Evolutionary conservation across 2,113 vertebrate genomes (phyloP).

Genomic region (Phaethornis superciliosus): DNA sequence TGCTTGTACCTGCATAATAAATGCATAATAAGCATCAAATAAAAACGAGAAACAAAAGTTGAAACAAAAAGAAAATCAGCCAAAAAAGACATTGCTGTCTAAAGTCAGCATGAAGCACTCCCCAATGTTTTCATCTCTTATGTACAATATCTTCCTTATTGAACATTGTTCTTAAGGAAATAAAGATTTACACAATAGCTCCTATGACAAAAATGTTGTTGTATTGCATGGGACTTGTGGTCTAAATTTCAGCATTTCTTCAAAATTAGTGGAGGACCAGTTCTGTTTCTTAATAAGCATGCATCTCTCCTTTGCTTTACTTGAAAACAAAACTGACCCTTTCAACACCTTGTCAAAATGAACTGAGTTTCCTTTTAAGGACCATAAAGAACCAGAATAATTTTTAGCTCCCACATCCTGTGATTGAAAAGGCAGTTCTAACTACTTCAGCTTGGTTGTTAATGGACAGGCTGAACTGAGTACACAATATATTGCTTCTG

Average conservation of each 20-base stretch:
- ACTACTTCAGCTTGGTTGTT: not conserved
- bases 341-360: not conserved
- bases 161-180: not conserved
- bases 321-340: not conserved
- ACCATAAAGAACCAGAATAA: not conserved
- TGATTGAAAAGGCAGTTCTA: not conserved
- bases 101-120: not conserved
- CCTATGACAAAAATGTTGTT: not conserved
- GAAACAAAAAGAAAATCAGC: not conserved
- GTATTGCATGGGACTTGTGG: not conserved
- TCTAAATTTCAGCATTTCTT: not conserved
- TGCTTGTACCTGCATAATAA: not conserved
- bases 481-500: not conserved
- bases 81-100: not conserved
- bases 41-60: not conserved
- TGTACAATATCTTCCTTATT: not conserved
- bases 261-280: not conserved
- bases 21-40: not conserved
- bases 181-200: not conserved
- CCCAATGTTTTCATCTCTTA: not conserved
- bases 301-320: not conserved
- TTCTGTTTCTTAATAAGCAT: not conserved
- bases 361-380: not conserved
- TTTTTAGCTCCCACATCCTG: not conserved
- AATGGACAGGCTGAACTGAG: not conserved